Conservation (phyloP, 2,797 vertebrate genomes). For the Coccyzus lansbergi region DNA sequence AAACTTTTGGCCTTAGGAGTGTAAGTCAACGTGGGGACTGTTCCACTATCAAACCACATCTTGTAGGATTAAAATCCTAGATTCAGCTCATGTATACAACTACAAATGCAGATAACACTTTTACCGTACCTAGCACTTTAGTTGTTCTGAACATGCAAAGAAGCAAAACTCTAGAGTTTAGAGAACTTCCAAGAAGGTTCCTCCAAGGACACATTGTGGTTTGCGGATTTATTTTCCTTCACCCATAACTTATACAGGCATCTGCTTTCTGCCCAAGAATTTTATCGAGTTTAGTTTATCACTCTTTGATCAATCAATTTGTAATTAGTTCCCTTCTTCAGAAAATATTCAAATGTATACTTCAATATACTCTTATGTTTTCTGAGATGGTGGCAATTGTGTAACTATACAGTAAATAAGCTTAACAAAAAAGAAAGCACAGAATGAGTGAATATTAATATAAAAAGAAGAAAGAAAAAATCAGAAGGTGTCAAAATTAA, state of each 20-base stretch:
- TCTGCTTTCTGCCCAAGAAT: not conserved
- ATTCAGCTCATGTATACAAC: not conserved
- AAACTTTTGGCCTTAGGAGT: not conserved
- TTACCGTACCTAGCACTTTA: not conserved
- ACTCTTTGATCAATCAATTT: not conserved
- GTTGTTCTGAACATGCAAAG: not conserved
- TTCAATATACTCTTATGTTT: not conserved
- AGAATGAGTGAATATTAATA: not conserved
- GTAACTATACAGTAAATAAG: not conserved
- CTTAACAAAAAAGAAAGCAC: not conserved
- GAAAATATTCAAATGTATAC: not conserved
- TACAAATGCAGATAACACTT: not conserved
- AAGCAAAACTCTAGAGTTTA: not conserved
- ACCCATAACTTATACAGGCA: not conserved
- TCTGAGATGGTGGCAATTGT: not conserved
- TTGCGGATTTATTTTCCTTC: not conserved
- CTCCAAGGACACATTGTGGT: not conserved
- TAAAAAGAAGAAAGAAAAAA: not conserved
- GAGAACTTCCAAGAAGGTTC: not conserved
- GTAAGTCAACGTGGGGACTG: not conserved
- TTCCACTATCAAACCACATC: not conserved
- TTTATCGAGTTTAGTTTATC: not conserved
- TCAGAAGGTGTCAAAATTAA: not conserved
- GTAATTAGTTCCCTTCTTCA: not conserved
- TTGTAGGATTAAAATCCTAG: not conserved